These are phyloP conservation scores for Drosophila azteca DNA, from an alignment of 1,140 invertebrate species.

Conservation along the genomic window DNA sequence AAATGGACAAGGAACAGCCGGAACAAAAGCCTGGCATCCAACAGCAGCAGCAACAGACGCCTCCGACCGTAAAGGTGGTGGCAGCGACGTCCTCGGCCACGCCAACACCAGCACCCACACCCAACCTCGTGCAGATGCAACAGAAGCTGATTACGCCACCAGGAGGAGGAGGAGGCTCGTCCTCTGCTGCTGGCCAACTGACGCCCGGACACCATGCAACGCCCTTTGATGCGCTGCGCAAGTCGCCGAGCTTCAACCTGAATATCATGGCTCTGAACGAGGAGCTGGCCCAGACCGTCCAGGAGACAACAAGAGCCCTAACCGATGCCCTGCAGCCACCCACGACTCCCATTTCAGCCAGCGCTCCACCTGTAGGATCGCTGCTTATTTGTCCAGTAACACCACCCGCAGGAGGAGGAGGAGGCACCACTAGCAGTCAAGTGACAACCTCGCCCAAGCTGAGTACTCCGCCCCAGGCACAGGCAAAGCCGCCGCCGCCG, in stretches of 20 bases:
- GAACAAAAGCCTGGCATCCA: too few relatives aligned
- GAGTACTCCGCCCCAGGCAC: slow-evolving; percentile 50
- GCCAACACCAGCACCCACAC: neutral
- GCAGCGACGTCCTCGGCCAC: neutral
- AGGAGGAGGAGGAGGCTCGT: neutral
- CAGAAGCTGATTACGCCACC: slow-evolving; percentile 12
- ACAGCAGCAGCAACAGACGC: slow-evolving; percentile 14
- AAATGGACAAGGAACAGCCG: slow-evolving; percentile 43
- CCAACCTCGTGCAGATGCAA: slow-evolving; percentile 21
- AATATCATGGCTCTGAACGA: slow-evolving; percentile 78
- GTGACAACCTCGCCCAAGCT: slow-evolving; percentile 47
- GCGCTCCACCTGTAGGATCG: neutral
- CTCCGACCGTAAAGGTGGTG: slow-evolving; percentile 16
- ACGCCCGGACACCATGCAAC: slow-evolving; percentile 34
- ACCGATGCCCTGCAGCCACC: slow-evolving; percentile 73
- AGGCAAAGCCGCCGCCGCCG: slow-evolving; percentile 23
- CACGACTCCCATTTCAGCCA: slow-evolving; percentile 33
- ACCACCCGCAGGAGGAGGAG: slow-evolving; percentile 5
- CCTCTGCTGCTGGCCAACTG: slow-evolving; percentile 8
- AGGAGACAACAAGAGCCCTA: slow-evolving; percentile 73
- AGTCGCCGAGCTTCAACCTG: slow-evolving; percentile 82
- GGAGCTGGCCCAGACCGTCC: slow-evolving; percentile 76
- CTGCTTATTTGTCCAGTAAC: slow-evolving; percentile 25
- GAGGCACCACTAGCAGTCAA: too few relatives aligned
- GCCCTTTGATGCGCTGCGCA: slow-evolving; percentile 75